Evolutionary conservation across 2,113 vertebrate species (phyloP), one percentile per base, ranked within the genome.

Genomic region (Zosterops lateralis): DNA sequence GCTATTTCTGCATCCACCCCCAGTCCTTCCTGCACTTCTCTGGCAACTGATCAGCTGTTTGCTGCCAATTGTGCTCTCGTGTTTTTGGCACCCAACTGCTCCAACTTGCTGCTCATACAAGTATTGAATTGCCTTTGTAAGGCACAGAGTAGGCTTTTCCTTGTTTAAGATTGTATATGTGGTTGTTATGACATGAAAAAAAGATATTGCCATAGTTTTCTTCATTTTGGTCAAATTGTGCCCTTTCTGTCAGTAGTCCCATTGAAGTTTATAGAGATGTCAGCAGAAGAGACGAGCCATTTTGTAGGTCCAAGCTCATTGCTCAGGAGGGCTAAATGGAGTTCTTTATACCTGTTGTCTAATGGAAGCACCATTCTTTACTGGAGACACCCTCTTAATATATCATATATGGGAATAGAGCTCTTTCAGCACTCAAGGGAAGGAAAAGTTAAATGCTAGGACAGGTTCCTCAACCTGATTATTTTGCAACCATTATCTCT

Each of bases 1-100:
- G 71, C 75, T 91, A 80, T 79, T 96, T 83, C 89, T 94, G 54
- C 13, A 31, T 92, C 74, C 81, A 47, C 72, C 76, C 71, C 78
- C 71, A 79, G 1, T 77, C 34, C 1, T 1, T 90, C 40, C 84
- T 62, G 78, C 44, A 7, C 78, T 84, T 85, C 75, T 62, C 71
- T 97, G 94, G 91, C 96, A 74, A 51, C 75, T 71, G 13, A 42
- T 88, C 58, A 62, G 48, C 78, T 88, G 4, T 74, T 56, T 67
- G 72, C 91, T 94, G 95, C 93, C 95, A 97, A 53, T 79, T 76
- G 67, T 76, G 78, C 82, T 93, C 71, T 57, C 3, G 75, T 78
- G 62, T 51, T 93, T 96, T 91, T 95, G 94, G 95, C 91, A 87
- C 62, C 36, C 60, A 73, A 65, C 67, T 3, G 7, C 62, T 93